These are phyloP conservation scores for Euura saliciscinereae DNA, from an alignment of 1,140 invertebrate genomes.

Conservation along the genomic window DNA sequence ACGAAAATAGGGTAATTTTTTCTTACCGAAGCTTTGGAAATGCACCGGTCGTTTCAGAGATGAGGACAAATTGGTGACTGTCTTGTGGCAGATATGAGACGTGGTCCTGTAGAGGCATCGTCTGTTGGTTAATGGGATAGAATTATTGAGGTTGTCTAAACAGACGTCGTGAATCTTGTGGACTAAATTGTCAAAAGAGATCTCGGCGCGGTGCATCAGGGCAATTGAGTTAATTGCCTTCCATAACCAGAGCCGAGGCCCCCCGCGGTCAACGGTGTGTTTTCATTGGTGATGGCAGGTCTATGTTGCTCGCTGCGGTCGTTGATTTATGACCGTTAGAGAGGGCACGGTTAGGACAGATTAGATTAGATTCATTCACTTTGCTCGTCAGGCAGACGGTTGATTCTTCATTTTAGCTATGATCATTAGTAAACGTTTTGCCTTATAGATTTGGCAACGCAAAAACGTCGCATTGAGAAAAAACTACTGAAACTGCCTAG, in stretches of 20 bases:
- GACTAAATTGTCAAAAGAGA: neutral
- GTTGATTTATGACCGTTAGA: neutral
- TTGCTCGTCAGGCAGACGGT: neutral
- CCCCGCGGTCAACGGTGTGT: conserved; percentile 3
- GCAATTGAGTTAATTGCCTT: conserved; percentile 7
- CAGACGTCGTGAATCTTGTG: conserved; percentile 1
- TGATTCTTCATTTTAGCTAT: too few relatives aligned
- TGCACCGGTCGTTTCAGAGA: too few relatives aligned
- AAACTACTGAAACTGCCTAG: too few relatives aligned
- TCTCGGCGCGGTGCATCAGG: neutral
- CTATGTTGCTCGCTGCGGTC: neutral
- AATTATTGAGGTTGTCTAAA: conserved; percentile 4
- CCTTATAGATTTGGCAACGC: too few relatives aligned
- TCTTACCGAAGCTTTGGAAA: too few relatives aligned
- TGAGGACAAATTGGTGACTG: too few relatives aligned
- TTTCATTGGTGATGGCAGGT: conserved; percentile 5
- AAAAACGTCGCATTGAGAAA: too few relatives aligned
- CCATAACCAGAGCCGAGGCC: neutral
- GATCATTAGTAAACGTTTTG: too few relatives aligned
- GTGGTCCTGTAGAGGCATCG: too few relatives aligned
- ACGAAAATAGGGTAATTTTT: too few relatives aligned
- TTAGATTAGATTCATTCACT: neutral
- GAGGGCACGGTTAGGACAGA: neutral
- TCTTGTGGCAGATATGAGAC: too few relatives aligned
- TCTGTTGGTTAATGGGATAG: neutral